Evolutionary conservation across 2,888 invertebrate species (phyloP), one percentile per base, ranked within the genome.

Genomic region (Aproaerema taeniolella): DNA sequence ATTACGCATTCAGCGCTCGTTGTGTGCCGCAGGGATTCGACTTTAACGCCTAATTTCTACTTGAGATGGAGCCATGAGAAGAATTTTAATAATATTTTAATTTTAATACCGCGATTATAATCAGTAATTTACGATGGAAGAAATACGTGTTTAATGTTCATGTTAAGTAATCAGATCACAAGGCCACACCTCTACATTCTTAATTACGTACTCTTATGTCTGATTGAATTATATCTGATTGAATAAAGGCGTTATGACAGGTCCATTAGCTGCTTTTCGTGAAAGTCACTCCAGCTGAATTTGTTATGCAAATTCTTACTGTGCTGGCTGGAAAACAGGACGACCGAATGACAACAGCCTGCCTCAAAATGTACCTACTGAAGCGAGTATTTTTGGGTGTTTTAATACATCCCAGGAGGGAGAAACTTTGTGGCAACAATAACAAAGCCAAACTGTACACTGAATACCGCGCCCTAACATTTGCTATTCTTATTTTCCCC

Each of bases 1-100:
- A 71, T 75, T 68, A 65, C 52, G 53, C 63, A 77, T 75, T 78
- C 76, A 53, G 35, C 43, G 42, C 53, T 53, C 57, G 67, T 62
- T 58, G 53, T 53, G 52, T 47, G 48, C 47, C 46, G 60, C 43
- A 33, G 42, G 52, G 49, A 51, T 52, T 55, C 47, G 54, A 49
- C 4, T 53, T 61, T 56, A 65, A 55, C 53, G 60, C 53, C 46
- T 62, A 61, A 66, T 69, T 67, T 55, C 51, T 52, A 57, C 52
- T 53, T 55, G 51, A 39, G 41, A 45, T 45, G 29, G 31, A 38
- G 45, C 47, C 41, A 46, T 11, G 33, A 35, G 26, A 13, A 20
- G 52, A 58, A 58, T 55, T 42, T 30, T 26, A 31, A 53, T 39
- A 43, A 44, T 41, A 39, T 31, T 51, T 52, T 57, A 50, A 46